Conservation (phyloP, 2,888 invertebrate species). For the Linhomoeus sp. region DNA sequence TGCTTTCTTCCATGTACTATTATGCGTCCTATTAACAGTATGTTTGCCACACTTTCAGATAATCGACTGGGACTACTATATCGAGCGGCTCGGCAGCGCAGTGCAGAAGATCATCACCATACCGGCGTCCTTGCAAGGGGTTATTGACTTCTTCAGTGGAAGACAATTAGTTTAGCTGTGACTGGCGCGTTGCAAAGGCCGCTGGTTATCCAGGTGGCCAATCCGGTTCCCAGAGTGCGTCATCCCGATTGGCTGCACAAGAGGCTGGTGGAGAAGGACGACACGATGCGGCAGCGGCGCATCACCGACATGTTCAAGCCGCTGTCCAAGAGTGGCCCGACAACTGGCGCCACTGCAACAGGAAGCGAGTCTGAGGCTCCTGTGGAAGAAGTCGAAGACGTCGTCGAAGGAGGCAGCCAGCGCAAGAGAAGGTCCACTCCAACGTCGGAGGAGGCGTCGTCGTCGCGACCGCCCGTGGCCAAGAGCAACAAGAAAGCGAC, state of each 20-base stretch:
- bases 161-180: too few species aligned
- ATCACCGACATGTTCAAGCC: conserved; percentile 68
- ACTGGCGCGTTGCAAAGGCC: neutral
- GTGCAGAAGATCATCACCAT: conserved; percentile 98
- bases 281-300: conserved; percentile 68
- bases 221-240: conserved; percentile 80
- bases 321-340: neutral
- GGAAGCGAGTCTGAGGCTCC: conserved; percentile 1
- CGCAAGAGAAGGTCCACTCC: neutral
- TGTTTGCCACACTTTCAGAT: too few species aligned
- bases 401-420: conserved; percentile 1
- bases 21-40: too few species aligned
- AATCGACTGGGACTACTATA: conserved; percentile 92
- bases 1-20: too few species aligned
- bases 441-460: neutral
- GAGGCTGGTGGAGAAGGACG: conserved; percentile 40
- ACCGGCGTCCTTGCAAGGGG: conserved; percentile 88
- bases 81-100: conserved; percentile 75
- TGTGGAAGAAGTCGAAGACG: conserved; percentile 1
- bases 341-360: too few species aligned
- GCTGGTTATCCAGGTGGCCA: conserved; percentile 33
- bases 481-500: neutral
- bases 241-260: conserved; percentile 98
- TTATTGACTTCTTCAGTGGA: too few species aligned
- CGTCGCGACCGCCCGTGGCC: neutral